Base-by-base conservation (phyloP, 2,113 vertebrate genomes). In the Cyphomyrus plagiostoma region DNA sequence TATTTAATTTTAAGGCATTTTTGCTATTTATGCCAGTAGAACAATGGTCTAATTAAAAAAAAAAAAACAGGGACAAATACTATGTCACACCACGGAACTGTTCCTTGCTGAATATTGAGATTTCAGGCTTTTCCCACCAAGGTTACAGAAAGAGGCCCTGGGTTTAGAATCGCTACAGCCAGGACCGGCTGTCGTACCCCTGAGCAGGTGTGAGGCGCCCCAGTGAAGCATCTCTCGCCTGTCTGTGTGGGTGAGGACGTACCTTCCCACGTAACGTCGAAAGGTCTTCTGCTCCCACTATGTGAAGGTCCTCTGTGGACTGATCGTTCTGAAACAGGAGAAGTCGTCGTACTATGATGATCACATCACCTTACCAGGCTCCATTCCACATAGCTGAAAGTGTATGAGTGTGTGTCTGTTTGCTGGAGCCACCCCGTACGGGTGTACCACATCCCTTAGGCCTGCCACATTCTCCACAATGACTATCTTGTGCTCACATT, bases 201-300 rank as follows among this genome's bases (percentile, higher is more conserved):
- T 39, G 70, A 39, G 30, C 4, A 17, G 4, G 15, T 15, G 70
- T 77, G 70, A 77, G 13, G 70, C 30, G 1, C 39, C 30, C 13
- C 70, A 74, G 3, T 74, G 70, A 35, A 74, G 30, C 35, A 35
- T 74, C 26, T 5, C 70, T 35, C 26, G 0, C 30, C 30, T 2
- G 13, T 70, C 3, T 70, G 8, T 10, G 8, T 1, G 30, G 11
- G 26, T 7, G 39, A 46, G 39, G 13, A 87, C 80, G 13, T 95
- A 97, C 96, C 96, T 97, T 97, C 88, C 96, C 97, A 66, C 93
- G 93, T 89, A 97, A 93, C 6, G 93, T 91, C 49, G 96, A 95
- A 90, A 97, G 95, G 91, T 95, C 96, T 82, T 96, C 94, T 39
- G 93, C 95, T 94, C 95, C 96, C 0, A 95, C 95, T 80, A 97